Base-by-base conservation (phyloP, 2,113 vertebrate species). In the Trinectes maculatus region DNA sequence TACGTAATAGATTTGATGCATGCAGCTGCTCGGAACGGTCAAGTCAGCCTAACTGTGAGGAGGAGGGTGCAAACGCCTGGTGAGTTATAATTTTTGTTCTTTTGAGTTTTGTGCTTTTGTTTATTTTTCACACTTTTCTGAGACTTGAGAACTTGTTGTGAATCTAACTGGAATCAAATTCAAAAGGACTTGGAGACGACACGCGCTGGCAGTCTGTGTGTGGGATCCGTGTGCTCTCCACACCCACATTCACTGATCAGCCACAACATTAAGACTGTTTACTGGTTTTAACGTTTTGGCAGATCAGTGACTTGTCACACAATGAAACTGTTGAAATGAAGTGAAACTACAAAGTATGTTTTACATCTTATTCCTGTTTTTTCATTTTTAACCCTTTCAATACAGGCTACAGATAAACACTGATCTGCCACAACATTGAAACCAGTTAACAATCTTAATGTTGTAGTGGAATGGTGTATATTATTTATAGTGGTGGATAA, bases 1-100 rank as follows among this genome's bases (percentile, higher is more conserved):
- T 98, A 98, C 0, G 98, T 99, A 85, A 99, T 99, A 62, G 98
- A 99, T 89, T 95, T 99, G 61, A 99, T 99, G 98, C 96, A 99
- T 80, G 96, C 97, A 0, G 98, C 98, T 26, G 98, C 98, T 72
- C 95, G 96, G 48, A 99, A 97, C 0, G 98, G 98, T 77, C 96
- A 99, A 88, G 98, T 99, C 81, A 98, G 95, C 82, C 91, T 99
- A 88, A 98, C 96, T 82, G 96, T 99, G 89, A 95, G 96, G 82
- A 94, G 98, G 91, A 96, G 97, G 92, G 93, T 97, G 85, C 93
- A 93, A 70, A 91, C 88, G 65, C 93, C 92, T 19, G 95, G 98
- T 99, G 85, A 83, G 95, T 76, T 43, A 52, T 10, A 47, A 16
- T 3, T 29, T 36, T 24, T 18, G 11, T 44, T 54, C 1, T 16